A percentile compares a stretch with the other conserved stretches of the same genome.
These are phyloP conservation scores for Sternotherus odoratus DNA, from an alignment of 2,797 vertebrate species.

Conservation along the genomic window DNA sequence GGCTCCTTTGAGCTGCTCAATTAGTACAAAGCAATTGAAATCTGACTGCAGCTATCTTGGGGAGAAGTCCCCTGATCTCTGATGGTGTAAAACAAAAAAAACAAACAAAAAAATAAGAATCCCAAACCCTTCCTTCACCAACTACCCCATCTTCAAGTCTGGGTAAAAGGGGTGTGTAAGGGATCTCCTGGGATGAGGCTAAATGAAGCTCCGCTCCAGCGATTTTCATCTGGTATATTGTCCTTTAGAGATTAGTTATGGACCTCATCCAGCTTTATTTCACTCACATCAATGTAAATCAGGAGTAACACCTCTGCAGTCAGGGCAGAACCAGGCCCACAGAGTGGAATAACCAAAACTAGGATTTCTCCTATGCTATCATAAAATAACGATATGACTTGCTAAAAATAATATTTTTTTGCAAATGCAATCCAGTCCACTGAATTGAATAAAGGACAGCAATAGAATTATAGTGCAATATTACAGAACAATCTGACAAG, in stretches of 20 bases:
- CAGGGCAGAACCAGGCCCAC: not conserved
- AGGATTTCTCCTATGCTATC: slow-evolving; percentile 3
- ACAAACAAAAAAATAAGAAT: too few relatives aligned
- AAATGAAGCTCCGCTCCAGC: not conserved
- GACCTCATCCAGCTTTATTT: not conserved
- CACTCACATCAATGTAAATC: not conserved
- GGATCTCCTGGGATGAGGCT: not conserved
- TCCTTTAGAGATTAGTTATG: not conserved
- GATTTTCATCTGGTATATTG: not conserved
- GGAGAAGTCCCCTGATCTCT: not conserved
- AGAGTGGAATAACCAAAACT: not conserved
- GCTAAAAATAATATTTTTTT: slow-evolving; percentile 50
- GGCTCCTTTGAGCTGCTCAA: not conserved
- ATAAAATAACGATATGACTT: not conserved
- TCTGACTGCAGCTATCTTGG: not conserved
- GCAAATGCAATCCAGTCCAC: slow-evolving; percentile 45
- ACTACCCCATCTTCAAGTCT: not conserved
- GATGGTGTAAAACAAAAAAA: not conserved
- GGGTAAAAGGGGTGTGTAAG: not conserved
- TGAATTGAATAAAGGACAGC: slow-evolving; percentile 49
- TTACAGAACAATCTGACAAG: slow-evolving; percentile 57
- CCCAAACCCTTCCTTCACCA: not conserved
- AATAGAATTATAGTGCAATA: slow-evolving; percentile 63
- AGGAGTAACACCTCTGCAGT: not conserved
- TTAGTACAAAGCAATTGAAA: not conserved